Evolutionary conservation across 1,140 invertebrate species (phyloP).

Genomic region (Paracyclopina nana): DNA sequence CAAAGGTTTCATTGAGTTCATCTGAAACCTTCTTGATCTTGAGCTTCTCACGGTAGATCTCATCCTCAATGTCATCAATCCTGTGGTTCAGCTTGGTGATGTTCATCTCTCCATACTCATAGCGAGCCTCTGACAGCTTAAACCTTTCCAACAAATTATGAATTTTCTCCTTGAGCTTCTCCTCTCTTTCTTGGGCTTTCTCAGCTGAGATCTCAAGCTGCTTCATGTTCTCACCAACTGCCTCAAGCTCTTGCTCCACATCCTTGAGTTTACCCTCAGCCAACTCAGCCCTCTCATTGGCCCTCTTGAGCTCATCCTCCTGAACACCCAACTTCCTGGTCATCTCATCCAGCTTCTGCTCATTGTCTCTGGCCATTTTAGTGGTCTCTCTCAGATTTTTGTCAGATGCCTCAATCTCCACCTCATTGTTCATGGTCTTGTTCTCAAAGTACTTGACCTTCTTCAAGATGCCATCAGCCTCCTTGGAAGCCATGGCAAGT

Average conservation of each 20-base stretch:
- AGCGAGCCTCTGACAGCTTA: slow-evolving; percentile 13
- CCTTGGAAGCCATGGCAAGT: slow-evolving; percentile 15
- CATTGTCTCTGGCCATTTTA: slow-evolving; percentile 15
- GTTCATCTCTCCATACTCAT: slow-evolving; percentile 17
- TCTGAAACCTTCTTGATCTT: slow-evolving; percentile 17
- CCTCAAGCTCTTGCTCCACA: slow-evolving; percentile 12
- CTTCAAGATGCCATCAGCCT: slow-evolving; percentile 14
- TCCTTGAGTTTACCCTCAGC: slow-evolving; percentile 15
- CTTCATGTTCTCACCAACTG: slow-evolving; percentile 16
- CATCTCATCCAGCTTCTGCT: slow-evolving; percentile 12
- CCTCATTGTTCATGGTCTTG: slow-evolving; percentile 14
- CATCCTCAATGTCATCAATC: slow-evolving; percentile 15
- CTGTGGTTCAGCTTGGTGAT: slow-evolving; percentile 17
- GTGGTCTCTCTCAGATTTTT: slow-evolving; percentile 12
- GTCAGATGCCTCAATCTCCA: slow-evolving; percentile 12
- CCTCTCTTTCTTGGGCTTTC: slow-evolving; percentile 12
- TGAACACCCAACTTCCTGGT: slow-evolving; percentile 13
- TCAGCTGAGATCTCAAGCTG: slow-evolving; percentile 14
- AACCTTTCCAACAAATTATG: slow-evolving; percentile 8
- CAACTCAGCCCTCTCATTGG: slow-evolving; percentile 10
- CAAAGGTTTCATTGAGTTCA: slow-evolving; percentile 14
- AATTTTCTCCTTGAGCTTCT: slow-evolving; percentile 15
- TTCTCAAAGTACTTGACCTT: slow-evolving; percentile 16
- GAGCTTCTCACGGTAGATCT: slow-evolving; percentile 17
- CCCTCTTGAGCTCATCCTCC: slow-evolving; percentile 12